Base-by-base conservation (phyloP, 2,888 invertebrate species). In the Minunthozetes semirufus region DNA sequence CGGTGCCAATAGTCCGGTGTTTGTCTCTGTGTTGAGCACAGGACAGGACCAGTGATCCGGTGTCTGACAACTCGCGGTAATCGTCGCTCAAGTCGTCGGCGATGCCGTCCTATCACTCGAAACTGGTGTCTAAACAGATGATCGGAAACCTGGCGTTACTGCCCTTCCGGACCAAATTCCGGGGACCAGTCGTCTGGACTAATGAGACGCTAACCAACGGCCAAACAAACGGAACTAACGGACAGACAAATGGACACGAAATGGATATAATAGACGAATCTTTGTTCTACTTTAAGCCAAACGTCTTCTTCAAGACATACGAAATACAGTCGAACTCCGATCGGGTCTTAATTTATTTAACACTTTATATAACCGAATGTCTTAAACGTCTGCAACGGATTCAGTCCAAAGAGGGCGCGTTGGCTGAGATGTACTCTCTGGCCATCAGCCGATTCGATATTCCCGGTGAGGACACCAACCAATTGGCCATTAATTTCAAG, bases 301-400 rank as follows among this genome's bases (percentile, higher is more conserved):
- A 99, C 85, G 96, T 99, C 0, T 99, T 99, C 85, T 99, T 99
- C 83, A 89, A 97, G 79, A 97, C 95, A 48, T 99, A 97, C 84
- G 98, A 99, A 86, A 95, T 99, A 74, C 84, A 95, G 93, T 95
- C 93, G 79, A 95, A 97, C 84, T 90, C 95, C 13, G 99, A 99
- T 83, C 88, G 99, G 81, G 92, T 97, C 27, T 86, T 99, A 33
- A 99, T 99, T 80, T 99, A 99, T 83, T 88, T 98, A 68, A 99
- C 97, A 0, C 85, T 99, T 50, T 99, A 98, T 83, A 92, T 98
- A 80, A 96, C 95, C 0, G 99, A 99, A 84, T 99, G 99, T 81
- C 85, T 99, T 78, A 97, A 98, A 83, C 90, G 91, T 80, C 85
- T 99, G 38, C 94, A 96, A 81, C 92, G 91, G 83, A 95, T 96